phyloP scores from a whole-genome alignment of 1,140 invertebrate genomes.

The Sipha flava region DNA sequence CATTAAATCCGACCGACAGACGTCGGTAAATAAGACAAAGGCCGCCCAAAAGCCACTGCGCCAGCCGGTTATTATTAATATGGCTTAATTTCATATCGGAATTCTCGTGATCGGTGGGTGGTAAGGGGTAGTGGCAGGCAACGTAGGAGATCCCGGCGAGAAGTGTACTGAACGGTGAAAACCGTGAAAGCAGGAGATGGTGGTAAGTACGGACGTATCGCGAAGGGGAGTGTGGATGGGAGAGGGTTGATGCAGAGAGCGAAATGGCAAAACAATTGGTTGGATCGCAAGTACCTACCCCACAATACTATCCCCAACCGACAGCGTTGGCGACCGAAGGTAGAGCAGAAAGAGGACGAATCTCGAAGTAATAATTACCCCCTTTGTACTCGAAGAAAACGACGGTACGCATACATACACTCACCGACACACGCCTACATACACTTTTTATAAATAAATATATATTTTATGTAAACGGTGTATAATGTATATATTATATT shows the following conservation, averaged over 20 bases:
- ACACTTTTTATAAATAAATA: no score
- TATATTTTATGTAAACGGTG: no score
- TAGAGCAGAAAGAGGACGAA: background rate
- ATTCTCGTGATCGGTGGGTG: background rate
- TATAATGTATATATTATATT: no score
- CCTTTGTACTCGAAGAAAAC: background rate
- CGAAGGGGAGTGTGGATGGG: background rate
- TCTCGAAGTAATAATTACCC: conserved; percentile 20
- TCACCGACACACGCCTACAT: no score
- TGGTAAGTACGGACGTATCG: background rate
- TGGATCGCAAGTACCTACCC: background rate
- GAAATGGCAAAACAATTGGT: conserved; percentile 28
- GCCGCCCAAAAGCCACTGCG: conserved; percentile 17
- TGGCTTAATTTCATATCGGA: conserved; percentile 31
- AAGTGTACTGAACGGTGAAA: conserved; percentile 1
- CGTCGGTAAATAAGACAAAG: conserved; percentile 32
- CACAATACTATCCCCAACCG: background rate
- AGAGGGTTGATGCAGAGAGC: background rate
- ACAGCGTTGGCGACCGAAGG: background rate
- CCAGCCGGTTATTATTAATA: conserved; percentile 32
- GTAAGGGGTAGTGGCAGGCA: background rate
- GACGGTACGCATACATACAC: background rate
- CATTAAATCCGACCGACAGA: conserved; percentile 32
- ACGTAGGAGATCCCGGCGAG: no score
- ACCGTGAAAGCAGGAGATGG: background rate